Base-by-base conservation (phyloP, 2,797 vertebrate genomes). In the Hydrophis major region DNA sequence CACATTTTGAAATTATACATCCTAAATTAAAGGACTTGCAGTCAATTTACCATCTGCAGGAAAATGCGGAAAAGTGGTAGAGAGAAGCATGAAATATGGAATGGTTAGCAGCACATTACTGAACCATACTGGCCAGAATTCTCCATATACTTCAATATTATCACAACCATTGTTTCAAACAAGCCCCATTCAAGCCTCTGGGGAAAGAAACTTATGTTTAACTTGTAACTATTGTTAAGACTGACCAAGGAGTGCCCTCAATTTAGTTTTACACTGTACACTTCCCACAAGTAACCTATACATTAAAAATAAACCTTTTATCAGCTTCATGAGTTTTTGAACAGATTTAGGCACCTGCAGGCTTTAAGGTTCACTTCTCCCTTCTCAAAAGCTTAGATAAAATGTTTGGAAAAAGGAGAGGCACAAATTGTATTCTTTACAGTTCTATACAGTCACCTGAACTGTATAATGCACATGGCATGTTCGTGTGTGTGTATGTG, bases 41-140 rank as follows among this genome's bases (percentile, higher is more conserved):
- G 95, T 95, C 95, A 95, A 95, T 94, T 96, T 96, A 96, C 95
- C 96, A 95, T 95, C 53, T 95, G 95, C 95, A 95, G 53, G 0
- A 94, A 94, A 95, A 97, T 92, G 63, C 60, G 47, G 61, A 95
- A 95, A 83, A 92, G 95, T 95, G 94, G 95, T 94, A 91, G 92
- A 95, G n/a, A 0, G 93, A 90, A 0, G 94, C 95, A 89, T 47
- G 87, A 18, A 59, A n/a, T 32, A 86, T 8, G 37, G 13, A 87
- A 89, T 28, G 74, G 25, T 60, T 60, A 90, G 42, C n/a, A 94
- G 92, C 57, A 78, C 0, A 2, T 93, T 93, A 90, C 42, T 0
- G 0, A 94, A 95, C 27, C 92, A 88, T 93, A 92, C 92, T 50
- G 88, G 93, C 95, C 92, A 90, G 61, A 90, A 88, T 88, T 18